Conservation (phyloP, 2,113 vertebrate genomes). For the Apodemus sylvaticus region DNA sequence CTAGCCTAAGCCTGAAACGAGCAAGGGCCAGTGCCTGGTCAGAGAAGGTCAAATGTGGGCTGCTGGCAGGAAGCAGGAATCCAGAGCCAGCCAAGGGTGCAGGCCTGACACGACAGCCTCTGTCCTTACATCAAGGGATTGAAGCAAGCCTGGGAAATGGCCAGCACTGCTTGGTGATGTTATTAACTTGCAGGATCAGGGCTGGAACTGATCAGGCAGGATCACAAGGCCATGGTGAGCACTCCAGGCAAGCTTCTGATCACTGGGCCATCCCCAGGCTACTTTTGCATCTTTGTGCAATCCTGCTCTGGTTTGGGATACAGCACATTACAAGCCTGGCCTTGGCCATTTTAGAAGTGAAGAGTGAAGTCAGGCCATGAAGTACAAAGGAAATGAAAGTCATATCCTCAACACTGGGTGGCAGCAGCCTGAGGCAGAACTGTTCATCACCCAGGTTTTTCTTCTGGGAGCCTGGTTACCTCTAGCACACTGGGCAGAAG, state of each 20-base stretch:
- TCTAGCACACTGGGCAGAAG: background rate
- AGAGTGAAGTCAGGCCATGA: background rate
- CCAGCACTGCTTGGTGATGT: no score
- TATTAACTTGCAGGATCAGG: background rate
- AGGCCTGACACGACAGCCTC: background rate
- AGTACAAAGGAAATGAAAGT: background rate
- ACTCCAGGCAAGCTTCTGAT: background rate
- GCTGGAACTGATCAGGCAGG: no score
- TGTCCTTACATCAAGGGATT: background rate
- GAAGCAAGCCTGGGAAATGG: background rate
- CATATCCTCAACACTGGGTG: background rate
- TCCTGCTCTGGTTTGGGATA: background rate
- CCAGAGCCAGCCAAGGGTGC: background rate
- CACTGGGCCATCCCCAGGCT: background rate
- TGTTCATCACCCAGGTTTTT: background rate
- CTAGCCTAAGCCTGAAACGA: background rate
- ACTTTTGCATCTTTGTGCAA: background rate
- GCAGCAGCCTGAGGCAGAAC: accelerated
- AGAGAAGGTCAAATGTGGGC: background rate
- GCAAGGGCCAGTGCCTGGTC: no score
- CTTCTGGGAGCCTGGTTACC: background rate
- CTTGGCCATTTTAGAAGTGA: background rate
- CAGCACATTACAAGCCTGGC: background rate
- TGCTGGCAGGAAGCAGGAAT: background rate
- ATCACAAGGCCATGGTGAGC: background rate